Base-by-base conservation (phyloP, 2,797 vertebrate species). In the Gila robusta region DNA sequence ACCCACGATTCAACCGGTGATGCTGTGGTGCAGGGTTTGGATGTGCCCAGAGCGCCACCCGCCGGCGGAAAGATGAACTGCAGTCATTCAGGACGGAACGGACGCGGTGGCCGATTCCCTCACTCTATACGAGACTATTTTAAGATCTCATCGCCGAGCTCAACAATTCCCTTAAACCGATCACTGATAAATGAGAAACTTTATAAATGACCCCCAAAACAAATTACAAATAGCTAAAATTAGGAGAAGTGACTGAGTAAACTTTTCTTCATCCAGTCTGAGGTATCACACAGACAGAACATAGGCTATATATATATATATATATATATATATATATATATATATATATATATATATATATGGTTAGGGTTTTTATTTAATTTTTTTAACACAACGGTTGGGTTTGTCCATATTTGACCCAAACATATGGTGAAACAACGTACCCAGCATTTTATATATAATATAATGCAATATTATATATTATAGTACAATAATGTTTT, bases 31-130 rank as follows among this genome's bases (percentile, higher is more conserved):
- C 5, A 14, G 2, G 70, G 56, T 69, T 82, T 82, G 32, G 54
- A 81, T 89, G 86, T 87, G 79, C 26, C 83, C 78, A 83, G 44
- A 91, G 87, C 89, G 89, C 86, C 90, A 78, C 74, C 83, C 52
- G 32, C 49, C 66, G 87, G 79, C 16, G 39, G 16, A 64, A 7
- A 56, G 6, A 59, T 4, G 79, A 85, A 47, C 77, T 78, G 71
- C 66, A 70, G 23, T 10, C 59, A 49, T 9, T 28, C 28, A 12
- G 21, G 26, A 35, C 56, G 32, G 23, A 49, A 10, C 52, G 69
- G 52, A 71, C 81, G 4, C 74, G 52, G 56, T 44, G 52, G 71
- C 26, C 14, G 66, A 39, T 6, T 77, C 23, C 6, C 64, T 84
- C 49, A 28, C 35, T 44, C 19, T 2, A 35, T 23, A 67, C 28